phyloP scores from a whole-genome alignment of 1,140 invertebrate genomes.

The Periplaneta americana region DNA sequence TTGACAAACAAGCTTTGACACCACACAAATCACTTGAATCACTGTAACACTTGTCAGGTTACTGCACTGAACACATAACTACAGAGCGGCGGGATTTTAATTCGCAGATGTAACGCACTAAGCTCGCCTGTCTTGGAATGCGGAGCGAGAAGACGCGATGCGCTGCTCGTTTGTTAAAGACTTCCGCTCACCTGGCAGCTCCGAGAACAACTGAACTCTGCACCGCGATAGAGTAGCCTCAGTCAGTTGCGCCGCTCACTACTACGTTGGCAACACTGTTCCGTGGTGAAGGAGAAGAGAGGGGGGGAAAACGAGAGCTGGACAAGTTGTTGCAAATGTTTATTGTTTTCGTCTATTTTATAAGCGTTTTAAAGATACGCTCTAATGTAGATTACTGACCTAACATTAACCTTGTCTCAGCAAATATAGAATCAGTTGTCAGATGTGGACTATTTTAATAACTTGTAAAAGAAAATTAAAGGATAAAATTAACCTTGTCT shows the following conservation, averaged over 20 bases:
- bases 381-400: too few relatives aligned
- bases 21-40: background rate
- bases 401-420: too few relatives aligned
- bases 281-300: background rate
- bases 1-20: background rate
- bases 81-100: too few relatives aligned
- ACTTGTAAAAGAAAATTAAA: too few relatives aligned
- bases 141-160: background rate
- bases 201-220: background rate
- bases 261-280: background rate
- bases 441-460: too few relatives aligned
- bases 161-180: background rate
- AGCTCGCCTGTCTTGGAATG: background rate
- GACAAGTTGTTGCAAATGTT: background rate
- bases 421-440: too few relatives aligned
- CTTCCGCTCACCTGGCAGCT: background rate
- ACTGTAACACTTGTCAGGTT: background rate
- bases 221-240: background rate
- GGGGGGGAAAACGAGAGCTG: background rate
- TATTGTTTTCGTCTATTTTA: too few relatives aligned
- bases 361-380: too few relatives aligned
- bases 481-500: too few relatives aligned
- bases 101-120: too few relatives aligned
- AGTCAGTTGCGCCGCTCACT: background rate
- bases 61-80: background rate